Base-by-base conservation (phyloP, 1,140 invertebrate species). In the Hylaeus volcanicus region DNA sequence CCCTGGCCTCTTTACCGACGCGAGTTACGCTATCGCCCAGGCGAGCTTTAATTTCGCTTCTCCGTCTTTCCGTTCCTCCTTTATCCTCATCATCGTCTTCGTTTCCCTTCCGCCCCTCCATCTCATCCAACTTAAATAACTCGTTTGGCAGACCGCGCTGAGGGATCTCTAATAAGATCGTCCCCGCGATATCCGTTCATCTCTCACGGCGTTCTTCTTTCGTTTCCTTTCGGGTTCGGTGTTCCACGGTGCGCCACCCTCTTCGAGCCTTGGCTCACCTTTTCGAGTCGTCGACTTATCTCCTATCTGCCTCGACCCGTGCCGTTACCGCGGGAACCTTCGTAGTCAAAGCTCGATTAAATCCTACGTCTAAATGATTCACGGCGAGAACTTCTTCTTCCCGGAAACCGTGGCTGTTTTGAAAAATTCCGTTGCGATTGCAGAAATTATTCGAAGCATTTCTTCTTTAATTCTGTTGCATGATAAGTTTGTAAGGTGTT, bases 81-180 rank as follows among this genome's bases (percentile, higher is more conserved):
- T 64, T 68, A 61, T 74, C 51, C 70, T 60, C 66, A 63, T 72
- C 41, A 65, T 78, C 63, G 37, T 78, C 58, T 81, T 68, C 63
- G 37, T 37, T 72, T 68, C 56, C 65, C 56, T 61, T 53, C 14
- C 51, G 60, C 60, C 15, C 53, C 76, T 74, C 80, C 71, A 64
- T 78, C 84, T 79, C 81, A 68, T 81, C 70, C 80, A 89, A 91
- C 85, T 91, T 91, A 89, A 91, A 91, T 91, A 90, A 91, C 87
- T 89, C 84, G 87, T 89, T 89, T 86, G 86, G 88, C 87, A 86
- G 86, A 87, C 84, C 88, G 26, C 86, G 71, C 60, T 72, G 80
- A 85, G 85, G 88, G 88, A 87, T 90, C 90, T 90, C 88, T 90
- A 90, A 91, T 90, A 89, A 92, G 91, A 92, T 92, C 87, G 85